Percentiles rank a stretch among this genome's conserved stretches.
phyloP scores from a whole-genome alignment of 2,797 vertebrate species.

The Galagoides demidoff region DNA sequence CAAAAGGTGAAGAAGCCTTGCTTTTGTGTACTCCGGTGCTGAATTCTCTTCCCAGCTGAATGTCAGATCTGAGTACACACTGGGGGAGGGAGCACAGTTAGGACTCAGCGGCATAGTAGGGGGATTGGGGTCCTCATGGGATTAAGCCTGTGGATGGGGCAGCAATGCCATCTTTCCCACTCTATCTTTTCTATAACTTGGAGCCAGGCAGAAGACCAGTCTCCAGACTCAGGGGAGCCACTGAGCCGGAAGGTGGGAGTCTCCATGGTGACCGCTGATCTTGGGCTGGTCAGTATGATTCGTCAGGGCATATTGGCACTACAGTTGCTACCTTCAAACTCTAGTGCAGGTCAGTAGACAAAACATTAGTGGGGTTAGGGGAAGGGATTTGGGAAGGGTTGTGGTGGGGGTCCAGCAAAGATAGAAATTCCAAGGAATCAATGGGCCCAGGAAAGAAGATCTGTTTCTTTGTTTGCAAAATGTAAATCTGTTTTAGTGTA shows the following conservation, averaged over 20 bases:
- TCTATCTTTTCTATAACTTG: constrained; percentile 39
- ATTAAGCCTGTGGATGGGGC: background rate
- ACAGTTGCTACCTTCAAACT: constrained; percentile 97
- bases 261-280: constrained; percentile 96
- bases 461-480: constrained; percentile 45
- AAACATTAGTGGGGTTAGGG: background rate
- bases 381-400: background rate
- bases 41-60: background rate
- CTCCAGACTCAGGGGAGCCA: constrained; percentile 86
- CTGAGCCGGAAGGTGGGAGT: constrained; percentile 89
- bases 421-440: background rate
- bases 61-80: background rate
- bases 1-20: background rate
- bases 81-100: background rate
- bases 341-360: constrained; percentile 93
- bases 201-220: constrained; percentile 87
- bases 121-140: background rate
- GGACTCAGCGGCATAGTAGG: background rate
- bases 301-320: constrained; percentile 97
- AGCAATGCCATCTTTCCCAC: background rate
- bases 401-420: background rate
- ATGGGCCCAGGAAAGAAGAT: background rate
- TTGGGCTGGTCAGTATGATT: constrained; percentile 98
- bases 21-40: background rate
- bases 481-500: background rate